phyloP scores from a whole-genome alignment of 2,797 vertebrate species.

The Danio aesculapii region DNA sequence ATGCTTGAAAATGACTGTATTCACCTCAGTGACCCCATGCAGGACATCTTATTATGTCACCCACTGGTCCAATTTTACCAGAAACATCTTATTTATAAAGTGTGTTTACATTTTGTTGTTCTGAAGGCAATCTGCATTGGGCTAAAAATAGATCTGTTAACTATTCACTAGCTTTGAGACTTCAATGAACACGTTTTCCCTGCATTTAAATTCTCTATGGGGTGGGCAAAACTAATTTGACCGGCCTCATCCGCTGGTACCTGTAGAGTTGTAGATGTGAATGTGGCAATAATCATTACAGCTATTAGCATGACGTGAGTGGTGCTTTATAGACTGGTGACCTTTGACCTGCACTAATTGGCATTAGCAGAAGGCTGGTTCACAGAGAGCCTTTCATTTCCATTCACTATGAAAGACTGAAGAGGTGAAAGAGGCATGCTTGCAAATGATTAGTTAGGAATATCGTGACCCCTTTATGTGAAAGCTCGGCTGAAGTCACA shows the following conservation, averaged over 20 bases:
- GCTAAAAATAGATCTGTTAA: background rate
- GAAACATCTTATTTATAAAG: background rate
- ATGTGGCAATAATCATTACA: constrained; percentile 60
- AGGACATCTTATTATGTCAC: background rate
- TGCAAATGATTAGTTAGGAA: constrained; percentile 20
- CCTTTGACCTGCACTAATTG: constrained; percentile 59
- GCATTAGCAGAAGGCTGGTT: constrained; percentile 46
- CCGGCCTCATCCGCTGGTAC: constrained; percentile 32
- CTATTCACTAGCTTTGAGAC: background rate
- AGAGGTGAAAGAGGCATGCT: constrained; percentile 37
- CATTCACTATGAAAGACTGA: constrained; percentile 45
- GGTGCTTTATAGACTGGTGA: constrained; percentile 53
- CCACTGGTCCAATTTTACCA: background rate
- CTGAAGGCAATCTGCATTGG: background rate
- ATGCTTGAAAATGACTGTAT: background rate
- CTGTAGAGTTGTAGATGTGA: constrained; percentile 43
- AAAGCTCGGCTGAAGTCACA: no score
- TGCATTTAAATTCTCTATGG: constrained; percentile 14
- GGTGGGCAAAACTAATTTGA: constrained; percentile 47
- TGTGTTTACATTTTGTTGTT: background rate
- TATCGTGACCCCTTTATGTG: no score
- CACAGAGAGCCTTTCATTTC: constrained; percentile 46
- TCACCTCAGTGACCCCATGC: background rate
- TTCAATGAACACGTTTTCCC: background rate
- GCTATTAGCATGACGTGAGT: constrained; percentile 59